These are phyloP conservation scores for Mellilla xanthometata DNA, from an alignment of 2,888 invertebrate genomes.

Conservation along the genomic window DNA sequence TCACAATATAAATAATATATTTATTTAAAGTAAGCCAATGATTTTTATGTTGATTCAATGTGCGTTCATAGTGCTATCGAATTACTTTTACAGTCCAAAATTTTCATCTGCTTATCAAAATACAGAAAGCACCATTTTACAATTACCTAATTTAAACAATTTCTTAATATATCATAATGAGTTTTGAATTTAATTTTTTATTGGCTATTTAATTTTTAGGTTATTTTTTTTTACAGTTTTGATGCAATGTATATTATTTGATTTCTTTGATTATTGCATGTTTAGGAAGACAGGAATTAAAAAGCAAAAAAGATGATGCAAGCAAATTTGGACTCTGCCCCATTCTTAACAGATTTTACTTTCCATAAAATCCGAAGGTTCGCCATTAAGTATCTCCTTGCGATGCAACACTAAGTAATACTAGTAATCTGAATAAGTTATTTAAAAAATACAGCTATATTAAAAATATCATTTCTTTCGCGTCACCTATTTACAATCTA, in stretches of 20 bases:
- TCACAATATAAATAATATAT: too few species aligned
- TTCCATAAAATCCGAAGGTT: background rate
- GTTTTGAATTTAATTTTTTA: constrained; percentile 49
- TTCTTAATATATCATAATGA: constrained; percentile 21
- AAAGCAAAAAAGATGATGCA: background rate
- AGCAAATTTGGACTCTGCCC: background rate
- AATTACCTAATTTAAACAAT: constrained; percentile 44
- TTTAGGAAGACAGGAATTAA: too few species aligned
- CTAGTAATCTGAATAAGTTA: constrained; percentile 43
- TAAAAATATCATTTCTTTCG: constrained; percentile 41
- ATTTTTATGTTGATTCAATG: constrained; percentile 46
- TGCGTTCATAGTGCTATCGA: constrained; percentile 44
- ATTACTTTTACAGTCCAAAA: constrained; percentile 43
- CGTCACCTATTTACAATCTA: constrained; percentile 30
- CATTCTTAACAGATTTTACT: background rate
- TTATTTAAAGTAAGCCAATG: constrained; percentile 1
- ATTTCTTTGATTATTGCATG: too few species aligned
- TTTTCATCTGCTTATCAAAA: constrained; percentile 70
- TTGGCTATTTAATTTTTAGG: constrained; percentile 22
- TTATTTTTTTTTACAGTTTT: constrained; percentile 18
- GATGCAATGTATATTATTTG: too few species aligned
- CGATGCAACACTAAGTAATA: constrained; percentile 30
- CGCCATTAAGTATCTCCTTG: constrained; percentile 8
- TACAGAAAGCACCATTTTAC: constrained; percentile 79
- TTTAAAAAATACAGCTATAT: constrained; percentile 35